Conservation (phyloP, 2,888 invertebrate species). For the Troides oblongomaculatus region DNA sequence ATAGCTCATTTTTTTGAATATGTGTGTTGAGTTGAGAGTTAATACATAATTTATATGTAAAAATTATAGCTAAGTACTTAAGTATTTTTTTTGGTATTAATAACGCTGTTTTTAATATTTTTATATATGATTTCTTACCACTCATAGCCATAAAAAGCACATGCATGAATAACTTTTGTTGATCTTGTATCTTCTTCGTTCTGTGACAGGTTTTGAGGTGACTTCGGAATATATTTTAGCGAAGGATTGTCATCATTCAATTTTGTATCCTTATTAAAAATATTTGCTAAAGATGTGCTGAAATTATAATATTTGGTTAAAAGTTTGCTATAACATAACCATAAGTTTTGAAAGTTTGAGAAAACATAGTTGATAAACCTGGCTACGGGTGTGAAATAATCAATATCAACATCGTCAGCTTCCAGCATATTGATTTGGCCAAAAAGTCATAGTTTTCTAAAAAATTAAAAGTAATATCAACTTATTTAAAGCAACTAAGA, state of each 20-base stretch:
- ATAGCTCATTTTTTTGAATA: too few relatives aligned
- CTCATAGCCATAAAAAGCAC: constrained; percentile 61
- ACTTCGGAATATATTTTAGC: constrained; percentile 63
- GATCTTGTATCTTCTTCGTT: constrained; percentile 48
- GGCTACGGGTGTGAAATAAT: constrained; percentile 67
- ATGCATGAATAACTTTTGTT: constrained; percentile 60
- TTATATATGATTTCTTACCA: constrained; percentile 47
- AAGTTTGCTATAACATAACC: neutral
- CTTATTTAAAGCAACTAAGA: too few relatives aligned
- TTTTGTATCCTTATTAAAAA: constrained; percentile 51
- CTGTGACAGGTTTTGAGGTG: constrained; percentile 41
- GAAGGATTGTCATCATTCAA: constrained; percentile 48
- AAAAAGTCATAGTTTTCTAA: neutral
- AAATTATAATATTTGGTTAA: constrained; percentile 30
- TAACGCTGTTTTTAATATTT: neutral
- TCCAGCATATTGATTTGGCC: constrained; percentile 44
- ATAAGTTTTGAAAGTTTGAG: constrained; percentile 1
- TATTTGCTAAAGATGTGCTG: constrained; percentile 65
- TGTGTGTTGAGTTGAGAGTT: too few relatives aligned
- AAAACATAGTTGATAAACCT: constrained; percentile 45
- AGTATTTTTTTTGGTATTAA: neutral
- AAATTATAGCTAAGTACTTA: too few relatives aligned
- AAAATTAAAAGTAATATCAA: neutral
- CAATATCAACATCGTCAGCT: constrained; percentile 68
- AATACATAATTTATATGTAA: too few relatives aligned